Conservation (phyloP, 2,888 invertebrate species). For the Boloria euphrosyne region DNA sequence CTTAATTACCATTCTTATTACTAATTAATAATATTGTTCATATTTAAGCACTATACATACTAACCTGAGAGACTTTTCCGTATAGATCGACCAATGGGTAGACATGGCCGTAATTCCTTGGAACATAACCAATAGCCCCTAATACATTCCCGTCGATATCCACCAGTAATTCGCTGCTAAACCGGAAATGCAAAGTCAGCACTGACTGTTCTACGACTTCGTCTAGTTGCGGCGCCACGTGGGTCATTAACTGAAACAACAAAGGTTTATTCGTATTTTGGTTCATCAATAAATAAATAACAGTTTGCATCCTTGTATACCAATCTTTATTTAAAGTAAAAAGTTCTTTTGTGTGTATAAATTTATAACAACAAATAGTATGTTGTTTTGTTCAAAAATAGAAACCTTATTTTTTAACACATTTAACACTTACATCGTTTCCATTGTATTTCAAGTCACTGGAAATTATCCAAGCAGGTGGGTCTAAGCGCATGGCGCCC, state of each 20-base stretch:
- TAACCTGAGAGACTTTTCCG: constrained; percentile 90
- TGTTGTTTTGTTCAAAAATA: too few relatives aligned
- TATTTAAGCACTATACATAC: neutral
- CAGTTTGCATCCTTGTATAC: too few relatives aligned
- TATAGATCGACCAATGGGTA: constrained; percentile 95
- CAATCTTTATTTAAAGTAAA: too few relatives aligned
- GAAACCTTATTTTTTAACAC: too few relatives aligned
- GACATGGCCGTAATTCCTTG: constrained; percentile 80
- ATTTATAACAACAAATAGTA: too few relatives aligned
- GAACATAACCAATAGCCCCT: constrained; percentile 87
- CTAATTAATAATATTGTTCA: too few relatives aligned
- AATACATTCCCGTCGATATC: constrained; percentile 88
- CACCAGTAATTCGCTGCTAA: constrained; percentile 87
- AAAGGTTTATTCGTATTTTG: neutral
- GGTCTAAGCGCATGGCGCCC: constrained; percentile 89
- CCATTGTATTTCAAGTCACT: constrained; percentile 93
- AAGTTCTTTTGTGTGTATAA: too few relatives aligned
- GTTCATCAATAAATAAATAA: too few relatives aligned
- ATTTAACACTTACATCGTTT: constrained; percentile 82
- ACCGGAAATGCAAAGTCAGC: constrained; percentile 89
- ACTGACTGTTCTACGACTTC: constrained; percentile 86
- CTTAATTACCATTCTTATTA: neutral
- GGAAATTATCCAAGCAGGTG: constrained; percentile 91
- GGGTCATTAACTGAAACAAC: constrained; percentile 45
- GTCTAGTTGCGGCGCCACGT: constrained; percentile 86